A percentile compares a stretch with the other conserved stretches of the same genome.
Conservation (phyloP, 2,113 vertebrate species). For the Odontesthes bonariensis region DNA sequence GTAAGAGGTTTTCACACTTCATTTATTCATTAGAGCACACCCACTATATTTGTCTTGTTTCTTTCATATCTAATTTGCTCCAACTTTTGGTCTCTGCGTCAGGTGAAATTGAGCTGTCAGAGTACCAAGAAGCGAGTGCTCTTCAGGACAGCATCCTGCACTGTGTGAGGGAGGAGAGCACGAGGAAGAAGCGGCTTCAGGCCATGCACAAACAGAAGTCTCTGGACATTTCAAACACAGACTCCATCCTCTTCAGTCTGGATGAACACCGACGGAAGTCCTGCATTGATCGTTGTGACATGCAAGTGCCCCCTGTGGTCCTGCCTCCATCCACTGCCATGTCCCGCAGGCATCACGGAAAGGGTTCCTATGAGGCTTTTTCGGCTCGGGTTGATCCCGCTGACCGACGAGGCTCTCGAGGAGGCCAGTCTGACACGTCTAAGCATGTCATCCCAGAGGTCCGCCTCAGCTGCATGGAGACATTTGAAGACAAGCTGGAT, state of each 20-base stretch:
- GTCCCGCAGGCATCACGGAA: slow-evolving; percentile 79
- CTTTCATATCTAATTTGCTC: slow-evolving; percentile 13
- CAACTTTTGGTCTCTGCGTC: slow-evolving; percentile 14
- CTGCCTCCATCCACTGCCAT: slow-evolving; percentile 71
- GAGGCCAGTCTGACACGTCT: slow-evolving; percentile 83
- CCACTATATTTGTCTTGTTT: slow-evolving; percentile 8
- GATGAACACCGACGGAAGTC: slow-evolving; percentile 97
- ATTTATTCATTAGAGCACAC: slow-evolving; percentile 17
- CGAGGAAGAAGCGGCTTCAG: slow-evolving; percentile 94
- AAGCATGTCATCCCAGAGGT: slow-evolving; percentile 96
- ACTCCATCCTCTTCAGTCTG: slow-evolving; percentile 94
- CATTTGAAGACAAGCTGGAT: slow-evolving; percentile 88
- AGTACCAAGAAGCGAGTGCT: slow-evolving; percentile 93
- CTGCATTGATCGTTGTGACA: slow-evolving; percentile 95
- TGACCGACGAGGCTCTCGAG: slow-evolving; percentile 78
- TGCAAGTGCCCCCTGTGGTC: slow-evolving; percentile 80
- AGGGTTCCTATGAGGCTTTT: slow-evolving; percentile 87
- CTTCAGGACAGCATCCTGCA: slow-evolving; percentile 96
- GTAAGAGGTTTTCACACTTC: slow-evolving; percentile 82
- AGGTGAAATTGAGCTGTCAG: slow-evolving; percentile 99
- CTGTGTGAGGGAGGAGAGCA: slow-evolving; percentile 94
- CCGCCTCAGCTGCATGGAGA: slow-evolving; percentile 96
- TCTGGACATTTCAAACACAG: slow-evolving; percentile 97
- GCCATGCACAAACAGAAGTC: slow-evolving; percentile 98
- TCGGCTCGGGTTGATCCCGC: slow-evolving; percentile 79